A percentile compares a stretch with the other conserved stretches of the same genome.
Conservation (phyloP, 2,113 vertebrate genomes). For the Caranx ignobilis region DNA sequence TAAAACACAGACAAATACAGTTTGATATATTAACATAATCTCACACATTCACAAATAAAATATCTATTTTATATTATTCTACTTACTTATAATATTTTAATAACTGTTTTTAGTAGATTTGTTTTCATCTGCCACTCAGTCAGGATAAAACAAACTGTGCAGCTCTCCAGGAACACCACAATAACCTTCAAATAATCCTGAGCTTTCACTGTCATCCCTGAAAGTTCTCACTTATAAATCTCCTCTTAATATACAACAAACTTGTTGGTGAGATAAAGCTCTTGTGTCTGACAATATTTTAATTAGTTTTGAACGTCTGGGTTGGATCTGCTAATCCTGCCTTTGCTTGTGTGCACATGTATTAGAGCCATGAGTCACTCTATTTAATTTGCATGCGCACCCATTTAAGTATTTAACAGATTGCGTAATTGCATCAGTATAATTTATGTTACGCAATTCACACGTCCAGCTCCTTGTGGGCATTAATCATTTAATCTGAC, state of each 20-base stretch:
- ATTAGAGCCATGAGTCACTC: constrained; percentile 33
- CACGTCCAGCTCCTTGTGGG: constrained; percentile 15
- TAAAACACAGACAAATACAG: not conserved
- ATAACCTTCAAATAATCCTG: constrained; percentile 27
- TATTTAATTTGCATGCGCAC: constrained; percentile 50
- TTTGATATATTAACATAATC: not conserved
- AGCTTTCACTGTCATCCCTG: constrained; percentile 9
- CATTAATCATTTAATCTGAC: constrained; percentile 54
- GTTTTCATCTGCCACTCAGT: constrained; percentile 44
- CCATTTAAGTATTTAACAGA: constrained; percentile 52
- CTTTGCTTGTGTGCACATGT: constrained; percentile 27
- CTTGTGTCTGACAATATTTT: constrained; percentile 46
- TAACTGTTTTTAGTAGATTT: constrained; percentile 10
- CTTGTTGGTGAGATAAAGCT: constrained; percentile 36
- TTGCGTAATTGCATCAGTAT: constrained; percentile 56
- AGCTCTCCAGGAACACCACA: constrained; percentile 1
- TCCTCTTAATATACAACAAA: constrained; percentile 44
- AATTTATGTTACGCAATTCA: constrained; percentile 40
- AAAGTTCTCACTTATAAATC: constrained; percentile 38
- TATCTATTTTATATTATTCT: too few relatives aligned
- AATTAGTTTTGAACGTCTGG: constrained; percentile 51
- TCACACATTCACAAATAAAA: not conserved
- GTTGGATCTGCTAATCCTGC: constrained; percentile 49
- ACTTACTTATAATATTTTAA: not conserved
- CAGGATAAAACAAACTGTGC: constrained; percentile 40